Evolutionary conservation across 2,797 vertebrate species (phyloP), one percentile per base, ranked within the genome.

Genomic region (Simalia tracyae): DNA sequence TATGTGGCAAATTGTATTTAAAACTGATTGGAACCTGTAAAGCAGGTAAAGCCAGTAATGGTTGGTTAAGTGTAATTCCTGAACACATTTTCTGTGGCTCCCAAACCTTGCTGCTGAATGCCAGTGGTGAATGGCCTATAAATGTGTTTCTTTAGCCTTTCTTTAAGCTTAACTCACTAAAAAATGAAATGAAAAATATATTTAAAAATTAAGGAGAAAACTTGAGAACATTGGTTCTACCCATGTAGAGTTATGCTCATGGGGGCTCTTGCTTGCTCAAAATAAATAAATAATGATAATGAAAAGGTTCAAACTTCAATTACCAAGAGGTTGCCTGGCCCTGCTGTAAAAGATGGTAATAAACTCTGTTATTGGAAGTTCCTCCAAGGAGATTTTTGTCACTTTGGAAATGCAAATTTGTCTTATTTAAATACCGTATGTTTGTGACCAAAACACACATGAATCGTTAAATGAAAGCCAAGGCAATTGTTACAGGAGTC

Each of bases 331-430:
- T 81, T 46, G 72, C 36, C 36, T 81, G 72, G 17, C 9, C 19
- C 36, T 72, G 50, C 50, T 15, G 10, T 86, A 68, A 84, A 92
- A 46, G 89, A 10, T 17, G 0, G 11, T 36, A 50, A 36, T 84
- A 84, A 36, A 63, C 76, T 36, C 11, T 50, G 10, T 87, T 60
- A 91, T 86, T 64, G 3, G 84, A 59, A 60, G 1, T 68, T 93
- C 91, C 88, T 87, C 57, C 50, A 91, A 15, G 42, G 50, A 28
- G 63, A 56, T 91, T 81, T 59, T 50, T 89, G 14, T 91, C 64
- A 86, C 88, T 93, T 64, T 76, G 64, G 17, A 28, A 4, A n/a
- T 42, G 12, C 59, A 84, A 2, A 84, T 28, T 61, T 84, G 24
- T n/a, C n/a, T 56, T 89, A 31, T 24, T n/a, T 57, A 68, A 19